phyloP scores from a whole-genome alignment of 2,888 invertebrate genomes.

The Eupithecia vulgata region DNA sequence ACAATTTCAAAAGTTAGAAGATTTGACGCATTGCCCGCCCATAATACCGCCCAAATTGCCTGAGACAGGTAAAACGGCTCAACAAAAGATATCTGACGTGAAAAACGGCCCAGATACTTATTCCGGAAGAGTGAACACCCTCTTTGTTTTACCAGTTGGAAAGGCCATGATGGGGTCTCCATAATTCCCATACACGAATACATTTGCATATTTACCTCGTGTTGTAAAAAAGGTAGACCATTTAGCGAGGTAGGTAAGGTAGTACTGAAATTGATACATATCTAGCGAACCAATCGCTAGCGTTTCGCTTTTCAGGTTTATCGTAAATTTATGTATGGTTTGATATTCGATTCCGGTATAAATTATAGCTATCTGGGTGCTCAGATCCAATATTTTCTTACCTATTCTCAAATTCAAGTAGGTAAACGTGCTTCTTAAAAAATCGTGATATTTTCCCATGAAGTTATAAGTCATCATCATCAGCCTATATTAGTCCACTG shows the following conservation, averaged over 20 bases:
- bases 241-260: slow-evolving; percentile 10
- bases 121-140: slow-evolving; percentile 54
- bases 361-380: slow-evolving; percentile 11
- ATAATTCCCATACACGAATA: slow-evolving; percentile 50
- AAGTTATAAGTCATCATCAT: too few species aligned
- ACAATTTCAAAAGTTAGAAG: not conserved
- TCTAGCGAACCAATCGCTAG: slow-evolving; percentile 29
- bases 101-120: slow-evolving; percentile 53
- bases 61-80: slow-evolving; percentile 36
- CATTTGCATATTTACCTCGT: slow-evolving; percentile 48
- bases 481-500: too few species aligned
- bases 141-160: slow-evolving; percentile 49
- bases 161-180: slow-evolving; percentile 49
- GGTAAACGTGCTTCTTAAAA: too few species aligned
- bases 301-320: slow-evolving; percentile 26
- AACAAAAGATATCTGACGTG: slow-evolving; percentile 49
- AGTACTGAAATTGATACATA: slow-evolving; percentile 37
- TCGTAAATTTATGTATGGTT: slow-evolving; percentile 24
- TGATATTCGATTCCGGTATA: slow-evolving; percentile 19
- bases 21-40: not conserved
- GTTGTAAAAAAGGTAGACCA: slow-evolving; percentile 33
- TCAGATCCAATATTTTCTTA: not conserved
- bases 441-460: too few species aligned
- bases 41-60: slow-evolving; percentile 30
- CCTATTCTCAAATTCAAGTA: not conserved